Base-by-base conservation (phyloP, 2,888 invertebrate genomes). In the Celastrina argiolus region DNA sequence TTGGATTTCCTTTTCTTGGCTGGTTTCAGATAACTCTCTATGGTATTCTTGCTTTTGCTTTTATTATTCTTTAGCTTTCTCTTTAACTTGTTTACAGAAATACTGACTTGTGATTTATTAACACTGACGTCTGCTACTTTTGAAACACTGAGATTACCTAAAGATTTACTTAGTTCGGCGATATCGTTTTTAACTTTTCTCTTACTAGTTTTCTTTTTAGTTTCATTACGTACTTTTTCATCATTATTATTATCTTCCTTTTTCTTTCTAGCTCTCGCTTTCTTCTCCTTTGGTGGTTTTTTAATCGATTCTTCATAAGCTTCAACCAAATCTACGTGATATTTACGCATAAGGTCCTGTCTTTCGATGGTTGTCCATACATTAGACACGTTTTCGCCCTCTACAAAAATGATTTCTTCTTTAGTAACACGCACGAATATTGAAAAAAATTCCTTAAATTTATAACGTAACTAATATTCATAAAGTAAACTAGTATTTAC, bases 291-390 rank as follows among this genome's bases (percentile, higher is more conserved):
- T 0, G 78, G 82, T 70, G 91, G 89, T 81, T 93, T 92, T 69
- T 93, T 92, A 36, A 90, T 85, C 2, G 87, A 85, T 69, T 92
- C 92, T 71, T 94, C 91, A 73, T 92, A 95, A 2, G 78, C 78
- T 61, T 92, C 85, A 0, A 95, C 94, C 67, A 96, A 68, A 1
- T 92, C 82, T 22, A 95, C 94, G 81, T 95, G 95, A 63, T 93
- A 93, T 71, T 84, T 80, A 41, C 90, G 84, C 73, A 96, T 92
- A 22, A 94, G 81, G 69, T 92, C 86, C 79, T 94, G 92, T 0
- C 95, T 94, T 79, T 96, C 96, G 31, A 94, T 92, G 1, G 95
- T 95, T 0, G 92, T 92, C 92, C 94, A 94, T 0, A 93, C 84
- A 36, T 87, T 84, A 39, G 89, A 84, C 6, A 81, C 81, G 74